Percentiles rank a stretch among this genome's conserved stretches.
Conservation (phyloP, 2,797 vertebrate species). For the Eremophila alpestris region DNA sequence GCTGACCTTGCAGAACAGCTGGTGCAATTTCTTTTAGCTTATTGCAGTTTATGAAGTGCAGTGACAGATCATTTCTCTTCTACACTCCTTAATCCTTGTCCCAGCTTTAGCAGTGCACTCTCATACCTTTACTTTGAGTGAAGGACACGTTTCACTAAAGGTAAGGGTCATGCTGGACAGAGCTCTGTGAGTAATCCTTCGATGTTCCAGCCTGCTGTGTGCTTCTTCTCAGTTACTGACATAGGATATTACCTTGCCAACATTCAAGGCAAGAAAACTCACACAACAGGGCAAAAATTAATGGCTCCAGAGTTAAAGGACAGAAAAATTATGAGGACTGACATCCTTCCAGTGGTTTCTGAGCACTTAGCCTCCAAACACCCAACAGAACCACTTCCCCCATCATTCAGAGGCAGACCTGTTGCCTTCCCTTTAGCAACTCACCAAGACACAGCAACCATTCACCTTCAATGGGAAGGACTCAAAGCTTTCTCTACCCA, state of each 20-base stretch:
- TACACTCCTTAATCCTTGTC: neutral
- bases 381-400: neutral
- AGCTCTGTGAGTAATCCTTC: neutral
- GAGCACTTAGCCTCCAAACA: neutral
- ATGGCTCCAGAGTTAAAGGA: neutral
- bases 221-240: neutral
- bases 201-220: neutral
- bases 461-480: neutral
- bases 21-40: neutral
- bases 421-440: neutral
- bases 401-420: neutral
- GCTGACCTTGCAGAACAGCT: neutral
- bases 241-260: neutral
- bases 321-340: neutral
- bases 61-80: neutral
- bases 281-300: neutral
- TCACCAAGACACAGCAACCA: rapidly evolving
- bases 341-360: neutral
- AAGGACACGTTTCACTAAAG: neutral
- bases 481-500: neutral
- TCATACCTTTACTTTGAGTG: neutral
- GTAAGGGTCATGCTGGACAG: neutral
- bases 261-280: neutral
- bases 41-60: neutral
- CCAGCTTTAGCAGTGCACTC: neutral